Evolutionary conservation across 2,797 vertebrate species (phyloP), one percentile per base, ranked within the genome.

Genomic region (Rhinogobio ventralis): DNA sequence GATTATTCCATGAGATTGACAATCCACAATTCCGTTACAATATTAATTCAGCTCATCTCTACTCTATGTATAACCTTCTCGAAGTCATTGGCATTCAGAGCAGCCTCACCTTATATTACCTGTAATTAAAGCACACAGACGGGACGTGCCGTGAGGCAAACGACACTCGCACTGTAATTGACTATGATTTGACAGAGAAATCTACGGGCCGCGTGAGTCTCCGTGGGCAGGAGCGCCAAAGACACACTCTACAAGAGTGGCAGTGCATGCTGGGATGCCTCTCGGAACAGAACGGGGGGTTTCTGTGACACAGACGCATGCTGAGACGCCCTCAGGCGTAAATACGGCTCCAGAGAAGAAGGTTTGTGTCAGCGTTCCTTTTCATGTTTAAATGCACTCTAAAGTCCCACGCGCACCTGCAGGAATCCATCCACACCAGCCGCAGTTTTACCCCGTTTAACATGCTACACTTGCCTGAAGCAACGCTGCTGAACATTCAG

Each of bases 121-220:
- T 62, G 83, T 84, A 71, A 88, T 87, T 85, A 86, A 39, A 86
- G 51, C 88, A 87, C 87, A 90, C 81, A 81, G 42, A 86, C 80
- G 72, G 75, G 77, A 87, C 39, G 82, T 68, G 86, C 83, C 88
- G 85, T 0, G 3, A 60, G 90, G 89, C 83, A 14, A 75, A 39
- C 7, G 49, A 87, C 86, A 62, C 82, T 87, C 83, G 25, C 33
- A 83, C 78, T 88, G 87, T 89, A 90, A 92, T 90, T 90, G 89
- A 89, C 75, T 86, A 88, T 87, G 89, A 92, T 92, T 88, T 86
- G 20, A 75, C 73, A 36, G 73, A 49, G 53, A 90, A 89, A 87
- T 87, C 39, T 39, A 23, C 28, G 7, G 14, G 11, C 10, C 2
- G 36, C 2, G n/a, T 0, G 25, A 49, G 14, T 39, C 73, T 68